These are phyloP conservation scores for Ambastaia sidthimunki DNA, from an alignment of 2,797 vertebrate genomes.

Conservation along the genomic window DNA sequence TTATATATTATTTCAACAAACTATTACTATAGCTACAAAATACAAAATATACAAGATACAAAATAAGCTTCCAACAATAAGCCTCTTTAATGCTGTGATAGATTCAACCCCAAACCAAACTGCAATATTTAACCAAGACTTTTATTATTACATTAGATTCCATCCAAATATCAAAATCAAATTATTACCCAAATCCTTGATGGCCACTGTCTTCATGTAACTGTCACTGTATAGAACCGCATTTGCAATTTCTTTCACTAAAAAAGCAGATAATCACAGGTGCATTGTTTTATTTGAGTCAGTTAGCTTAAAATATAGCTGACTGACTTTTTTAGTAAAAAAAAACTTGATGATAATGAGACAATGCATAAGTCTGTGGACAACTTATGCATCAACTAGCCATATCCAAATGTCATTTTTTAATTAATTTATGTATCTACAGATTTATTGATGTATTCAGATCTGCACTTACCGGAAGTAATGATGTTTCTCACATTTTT, in stretches of 20 bases:
- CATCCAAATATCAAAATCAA: background rate
- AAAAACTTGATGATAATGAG: too few species aligned
- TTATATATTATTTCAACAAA: background rate
- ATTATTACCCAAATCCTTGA: conserved; percentile 86
- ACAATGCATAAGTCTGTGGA: too few species aligned
- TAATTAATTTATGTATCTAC: background rate
- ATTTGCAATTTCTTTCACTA: conserved; percentile 90
- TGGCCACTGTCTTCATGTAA: conserved; percentile 86
- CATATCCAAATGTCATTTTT: too few species aligned
- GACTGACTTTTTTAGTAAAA: too few species aligned
- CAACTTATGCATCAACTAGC: too few species aligned
- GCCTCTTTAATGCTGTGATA: background rate
- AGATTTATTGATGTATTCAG: background rate
- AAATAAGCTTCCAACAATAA: background rate
- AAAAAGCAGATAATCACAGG: conserved; percentile 31
- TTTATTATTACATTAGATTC: background rate
- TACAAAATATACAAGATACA: background rate
- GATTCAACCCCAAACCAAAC: conserved; percentile 78
- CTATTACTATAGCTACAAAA: background rate
- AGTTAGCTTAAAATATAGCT: too few species aligned
- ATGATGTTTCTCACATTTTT: conserved; percentile 91
- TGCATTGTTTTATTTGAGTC: conserved; percentile 1
- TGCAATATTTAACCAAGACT: background rate
- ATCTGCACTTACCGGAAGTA: conserved; percentile 78
- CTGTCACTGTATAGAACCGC: conserved; percentile 93